Percentiles rank a stretch among this genome's conserved stretches.
Evolutionary conservation across 2,113 vertebrate genomes (phyloP).

Genomic region (Pangasianodon hypophthalmus): DNA sequence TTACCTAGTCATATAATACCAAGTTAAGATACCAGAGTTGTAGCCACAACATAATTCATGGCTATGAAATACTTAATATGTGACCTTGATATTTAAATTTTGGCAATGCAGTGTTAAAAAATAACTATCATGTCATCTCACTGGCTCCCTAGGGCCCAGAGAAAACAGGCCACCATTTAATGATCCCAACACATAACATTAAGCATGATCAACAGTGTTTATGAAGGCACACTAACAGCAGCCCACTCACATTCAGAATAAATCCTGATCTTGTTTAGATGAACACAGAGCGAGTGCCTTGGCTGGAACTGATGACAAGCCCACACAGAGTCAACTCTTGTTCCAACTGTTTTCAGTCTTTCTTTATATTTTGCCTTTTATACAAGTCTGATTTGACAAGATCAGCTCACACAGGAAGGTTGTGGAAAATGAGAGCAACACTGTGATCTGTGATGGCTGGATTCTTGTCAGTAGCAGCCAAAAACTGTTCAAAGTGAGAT

Average conservation of each 20-base stretch:
- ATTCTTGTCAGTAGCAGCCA: not conserved
- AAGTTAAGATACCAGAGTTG: too few species aligned
- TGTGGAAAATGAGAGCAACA: not conserved
- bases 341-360: not conserved
- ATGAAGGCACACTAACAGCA: not conserved
- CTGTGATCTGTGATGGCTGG: not conserved
- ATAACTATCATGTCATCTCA: not conserved
- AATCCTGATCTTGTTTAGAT: not conserved
- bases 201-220: not conserved
- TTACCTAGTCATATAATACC: not conserved
- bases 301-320: not conserved
- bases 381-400: not conserved
- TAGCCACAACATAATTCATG: not conserved
- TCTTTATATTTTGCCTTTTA: not conserved
- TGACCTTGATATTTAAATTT: not conserved
- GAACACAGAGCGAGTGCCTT: not conserved
- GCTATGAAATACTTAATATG: not conserved
- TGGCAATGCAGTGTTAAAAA: not conserved
- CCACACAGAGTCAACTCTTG: not conserved
- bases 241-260: not conserved
- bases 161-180: not conserved
- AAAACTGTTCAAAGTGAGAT: not conserved
- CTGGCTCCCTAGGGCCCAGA: not conserved
- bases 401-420: not conserved
- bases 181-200: not conserved